These are phyloP conservation scores for Acrobasis suavella DNA, from an alignment of 2,888 invertebrate genomes.

Conservation along the genomic window DNA sequence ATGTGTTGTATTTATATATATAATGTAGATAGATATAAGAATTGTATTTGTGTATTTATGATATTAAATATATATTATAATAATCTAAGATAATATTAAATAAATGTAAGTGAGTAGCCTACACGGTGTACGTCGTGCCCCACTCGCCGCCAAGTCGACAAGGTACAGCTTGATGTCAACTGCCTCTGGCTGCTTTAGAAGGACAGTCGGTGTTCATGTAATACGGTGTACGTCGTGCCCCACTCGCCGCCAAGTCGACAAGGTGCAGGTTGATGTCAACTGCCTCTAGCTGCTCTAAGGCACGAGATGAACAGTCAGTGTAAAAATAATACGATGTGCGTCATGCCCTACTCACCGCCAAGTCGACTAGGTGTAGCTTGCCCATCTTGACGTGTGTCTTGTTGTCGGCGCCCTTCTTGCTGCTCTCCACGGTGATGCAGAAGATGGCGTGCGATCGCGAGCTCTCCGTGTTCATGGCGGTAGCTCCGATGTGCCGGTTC, in stretches of 20 bases:
- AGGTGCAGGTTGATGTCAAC: neutral
- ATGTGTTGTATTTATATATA: too few species aligned
- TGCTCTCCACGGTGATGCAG: conserved; percentile 98
- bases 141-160: neutral
- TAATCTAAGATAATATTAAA: too few species aligned
- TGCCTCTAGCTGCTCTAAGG: too few species aligned
- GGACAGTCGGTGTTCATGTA: too few species aligned
- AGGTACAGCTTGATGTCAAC: neutral
- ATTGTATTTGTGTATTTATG: too few species aligned
- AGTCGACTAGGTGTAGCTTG: conserved; percentile 97
- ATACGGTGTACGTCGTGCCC: too few species aligned
- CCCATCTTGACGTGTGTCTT: conserved; percentile 96
- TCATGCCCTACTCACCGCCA: conserved; percentile 86
- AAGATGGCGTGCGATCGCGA: conserved; percentile 99
- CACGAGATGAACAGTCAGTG: too few species aligned
- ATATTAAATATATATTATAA: too few species aligned
- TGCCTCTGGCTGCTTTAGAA: neutral
- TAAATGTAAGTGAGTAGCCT: too few species aligned
- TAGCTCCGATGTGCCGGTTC: conserved; percentile 90
- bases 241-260: neutral
- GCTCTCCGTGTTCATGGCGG: conserved; percentile 98
- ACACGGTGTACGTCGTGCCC: too few species aligned
- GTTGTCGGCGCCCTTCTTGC: conserved; percentile 90
- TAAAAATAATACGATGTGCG: too few species aligned
- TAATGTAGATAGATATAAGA: too few species aligned